Percentiles rank a stretch among this genome's conserved stretches.
Evolutionary conservation across 2,888 invertebrate species (phyloP).

Genomic region (Heptascelio sp.): DNA sequence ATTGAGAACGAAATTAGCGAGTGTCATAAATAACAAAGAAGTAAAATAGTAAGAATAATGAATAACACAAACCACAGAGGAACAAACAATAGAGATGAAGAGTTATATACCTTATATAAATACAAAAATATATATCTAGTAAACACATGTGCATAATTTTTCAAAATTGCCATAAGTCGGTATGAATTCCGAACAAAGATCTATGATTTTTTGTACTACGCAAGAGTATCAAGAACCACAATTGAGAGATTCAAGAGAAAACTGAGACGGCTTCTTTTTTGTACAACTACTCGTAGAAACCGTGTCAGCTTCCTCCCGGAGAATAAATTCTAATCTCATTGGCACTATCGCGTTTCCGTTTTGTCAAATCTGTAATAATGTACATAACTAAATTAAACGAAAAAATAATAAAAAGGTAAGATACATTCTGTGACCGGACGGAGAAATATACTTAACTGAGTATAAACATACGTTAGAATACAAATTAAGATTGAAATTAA

Average conservation of each 20-base stretch:
- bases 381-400: constrained; percentile 54
- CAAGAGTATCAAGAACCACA: constrained; percentile 37
- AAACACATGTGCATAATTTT: constrained; percentile 51
- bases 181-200: constrained; percentile 44
- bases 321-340: constrained; percentile 43
- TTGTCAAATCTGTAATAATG: constrained; percentile 64
- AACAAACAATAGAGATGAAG: constrained; percentile 60
- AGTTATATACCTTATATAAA: constrained; percentile 67
- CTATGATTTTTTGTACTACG: constrained; percentile 56
- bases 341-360: constrained; percentile 59
- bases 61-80: constrained; percentile 26
- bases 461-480: constrained; percentile 44
- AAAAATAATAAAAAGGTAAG: constrained; percentile 43
- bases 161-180: constrained; percentile 60
- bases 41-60: constrained; percentile 30
- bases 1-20: constrained; percentile 53
- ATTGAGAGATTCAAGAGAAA: constrained; percentile 29
- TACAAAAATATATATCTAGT: constrained; percentile 52
- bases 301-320: constrained; percentile 50
- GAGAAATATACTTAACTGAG: constrained; percentile 51
- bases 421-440: constrained; percentile 54
- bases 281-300: constrained; percentile 65
- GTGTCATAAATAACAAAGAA: constrained; percentile 30
- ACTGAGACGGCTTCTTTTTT: constrained; percentile 64
- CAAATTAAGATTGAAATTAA: constrained; percentile 23